Conservation (phyloP, 2,888 invertebrate species). For the Orthosia gracilis region DNA sequence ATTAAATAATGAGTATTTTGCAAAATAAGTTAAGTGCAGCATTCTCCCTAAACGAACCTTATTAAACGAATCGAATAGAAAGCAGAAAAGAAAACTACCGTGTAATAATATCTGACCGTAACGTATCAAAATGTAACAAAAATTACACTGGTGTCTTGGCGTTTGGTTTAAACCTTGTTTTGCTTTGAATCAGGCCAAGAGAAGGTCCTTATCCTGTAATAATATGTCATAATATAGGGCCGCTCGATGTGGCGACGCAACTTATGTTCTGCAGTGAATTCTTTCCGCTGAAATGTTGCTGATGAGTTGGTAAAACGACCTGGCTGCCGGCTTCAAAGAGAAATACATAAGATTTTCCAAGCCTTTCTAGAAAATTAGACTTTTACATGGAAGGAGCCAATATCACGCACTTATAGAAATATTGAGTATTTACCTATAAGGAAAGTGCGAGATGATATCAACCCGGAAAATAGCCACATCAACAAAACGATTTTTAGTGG, state of each 20-base stretch:
- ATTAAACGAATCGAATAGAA: too few species aligned
- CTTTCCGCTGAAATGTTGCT: too few species aligned
- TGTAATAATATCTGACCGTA: background rate
- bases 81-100: background rate
- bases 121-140: background rate
- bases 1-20: too few species aligned
- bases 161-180: background rate
- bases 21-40: too few species aligned
- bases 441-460: background rate
- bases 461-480: slow-evolving; percentile 18
- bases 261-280: too few species aligned
- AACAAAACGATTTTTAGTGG: background rate
- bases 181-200: background rate
- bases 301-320: too few species aligned
- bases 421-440: slow-evolving; percentile 14
- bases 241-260: too few species aligned
- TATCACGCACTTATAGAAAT: background rate
- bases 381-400: background rate
- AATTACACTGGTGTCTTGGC: background rate
- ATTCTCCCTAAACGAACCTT: too few species aligned
- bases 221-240: too few species aligned
- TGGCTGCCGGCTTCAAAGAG: too few species aligned
- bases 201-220: background rate
- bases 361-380: too few species aligned
- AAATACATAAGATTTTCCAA: too few species aligned